A percentile compares a stretch with the other conserved stretches of the same genome.
Conservation (phyloP, 2,797 vertebrate species). For the Falco biarmicus region DNA sequence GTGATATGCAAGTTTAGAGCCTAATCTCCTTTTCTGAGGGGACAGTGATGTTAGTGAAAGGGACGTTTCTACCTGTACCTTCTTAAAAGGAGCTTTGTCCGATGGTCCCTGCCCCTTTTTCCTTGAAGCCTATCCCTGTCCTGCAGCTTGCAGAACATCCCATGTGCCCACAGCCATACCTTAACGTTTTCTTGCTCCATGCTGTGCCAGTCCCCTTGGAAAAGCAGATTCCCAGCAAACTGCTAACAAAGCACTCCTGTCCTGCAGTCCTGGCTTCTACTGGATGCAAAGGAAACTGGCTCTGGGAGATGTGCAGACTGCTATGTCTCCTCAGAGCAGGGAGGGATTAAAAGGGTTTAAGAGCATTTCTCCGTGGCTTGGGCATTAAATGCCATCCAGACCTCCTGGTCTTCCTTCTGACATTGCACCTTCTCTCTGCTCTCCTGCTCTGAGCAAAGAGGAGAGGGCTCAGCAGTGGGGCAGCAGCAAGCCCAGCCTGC, state of each 20-base stretch:
- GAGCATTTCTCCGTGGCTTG: neutral
- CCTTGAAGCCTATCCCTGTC: neutral
- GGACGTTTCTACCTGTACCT: neutral
- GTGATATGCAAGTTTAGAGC: neutral
- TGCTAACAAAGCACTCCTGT: rapidly evolving
- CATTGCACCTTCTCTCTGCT: neutral
- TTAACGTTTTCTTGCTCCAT: rapidly evolving
- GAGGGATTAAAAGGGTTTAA: neutral
- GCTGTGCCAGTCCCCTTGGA: neutral
- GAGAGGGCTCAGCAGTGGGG: neutral
- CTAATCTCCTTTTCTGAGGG: rapidly evolving
- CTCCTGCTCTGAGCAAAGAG: neutral
- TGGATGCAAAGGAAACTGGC: neutral
- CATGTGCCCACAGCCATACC: rapidly evolving
- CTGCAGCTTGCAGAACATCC: neutral
- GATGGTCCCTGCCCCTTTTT: neutral
- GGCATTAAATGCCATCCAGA: neutral
- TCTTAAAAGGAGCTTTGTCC: neutral
- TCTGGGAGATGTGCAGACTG: neutral
- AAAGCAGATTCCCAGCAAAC: neutral
- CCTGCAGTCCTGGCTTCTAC: rapidly evolving
- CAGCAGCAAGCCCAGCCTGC: neutral
- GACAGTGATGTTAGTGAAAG: neutral
- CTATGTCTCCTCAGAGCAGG: neutral
- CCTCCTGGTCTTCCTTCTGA: neutral